phyloP scores from a whole-genome alignment of 2,888 invertebrate species.

The Megalurothrips usitatus region DNA sequence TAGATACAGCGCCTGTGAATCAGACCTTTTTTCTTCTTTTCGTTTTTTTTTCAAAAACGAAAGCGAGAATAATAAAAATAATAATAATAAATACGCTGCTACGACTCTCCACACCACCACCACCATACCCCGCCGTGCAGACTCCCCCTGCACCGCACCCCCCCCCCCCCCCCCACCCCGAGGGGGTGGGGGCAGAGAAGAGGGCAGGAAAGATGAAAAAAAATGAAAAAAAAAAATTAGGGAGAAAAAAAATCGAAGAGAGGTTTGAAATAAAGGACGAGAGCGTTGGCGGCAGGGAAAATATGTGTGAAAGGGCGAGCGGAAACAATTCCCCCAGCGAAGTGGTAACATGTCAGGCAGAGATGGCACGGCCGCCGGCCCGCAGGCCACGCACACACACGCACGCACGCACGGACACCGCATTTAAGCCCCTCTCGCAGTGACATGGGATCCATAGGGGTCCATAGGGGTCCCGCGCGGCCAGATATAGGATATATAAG shows the following conservation, averaged over 20 bases:
- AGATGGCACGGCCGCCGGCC: not conserved
- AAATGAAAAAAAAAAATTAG: not conserved
- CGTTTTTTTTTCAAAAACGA: no score
- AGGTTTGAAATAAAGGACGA: not conserved
- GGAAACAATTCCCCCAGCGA: conserved; percentile 14
- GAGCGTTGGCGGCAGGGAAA: not conserved
- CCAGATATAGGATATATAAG: not conserved
- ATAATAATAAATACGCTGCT: no score
- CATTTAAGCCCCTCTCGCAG: not conserved
- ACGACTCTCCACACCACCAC: no score
- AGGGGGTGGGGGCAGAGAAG: not conserved
- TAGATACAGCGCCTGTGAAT: not conserved
- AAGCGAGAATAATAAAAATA: no score
- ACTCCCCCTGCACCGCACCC: no score
- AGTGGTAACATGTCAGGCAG: conserved; percentile 7
- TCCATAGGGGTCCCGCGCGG: not conserved
- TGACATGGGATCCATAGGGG: no score
- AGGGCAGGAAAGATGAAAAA: not conserved
- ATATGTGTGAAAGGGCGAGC: conserved; percentile 7
- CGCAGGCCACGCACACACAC: not conserved
- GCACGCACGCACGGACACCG: not conserved
- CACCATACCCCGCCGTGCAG: no score
- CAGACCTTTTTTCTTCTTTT: not conserved
- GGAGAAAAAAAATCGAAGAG: not conserved
- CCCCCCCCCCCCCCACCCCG: no score